Conservation (phyloP, 2,113 vertebrate genomes). For the Oophaga pumilio region DNA sequence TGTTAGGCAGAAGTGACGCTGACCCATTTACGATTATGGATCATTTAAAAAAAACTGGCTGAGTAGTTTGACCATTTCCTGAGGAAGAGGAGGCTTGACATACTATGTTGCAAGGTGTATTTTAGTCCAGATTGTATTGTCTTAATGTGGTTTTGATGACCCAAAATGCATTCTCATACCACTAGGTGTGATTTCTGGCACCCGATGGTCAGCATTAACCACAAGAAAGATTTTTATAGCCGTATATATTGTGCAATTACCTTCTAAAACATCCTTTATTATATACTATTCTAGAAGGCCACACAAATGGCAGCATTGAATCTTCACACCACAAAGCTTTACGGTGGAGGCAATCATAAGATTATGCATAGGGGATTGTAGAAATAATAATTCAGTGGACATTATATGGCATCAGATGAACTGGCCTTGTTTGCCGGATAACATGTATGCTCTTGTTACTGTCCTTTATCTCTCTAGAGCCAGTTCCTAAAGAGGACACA, state of each 20-base stretch:
- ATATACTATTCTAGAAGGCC: too few species aligned
- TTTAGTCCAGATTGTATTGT: background rate
- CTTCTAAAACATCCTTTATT: too few species aligned
- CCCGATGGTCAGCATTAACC: background rate
- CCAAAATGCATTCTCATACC: constrained; percentile 5
- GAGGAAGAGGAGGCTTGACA: background rate
- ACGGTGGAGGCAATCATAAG: too few species aligned
- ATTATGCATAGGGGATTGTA: too few species aligned
- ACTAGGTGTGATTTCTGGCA: background rate
- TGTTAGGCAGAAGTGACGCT: background rate
- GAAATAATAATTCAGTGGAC: too few species aligned
- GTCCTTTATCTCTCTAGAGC: too few species aligned
- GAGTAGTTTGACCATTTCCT: constrained; percentile 59
- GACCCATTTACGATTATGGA: constrained; percentile 59
- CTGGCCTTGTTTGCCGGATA: too few species aligned
- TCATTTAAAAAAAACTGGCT: constrained; percentile 40
- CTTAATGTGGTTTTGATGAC: constrained; percentile 30
- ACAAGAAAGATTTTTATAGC: background rate
- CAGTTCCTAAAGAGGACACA: too few species aligned
- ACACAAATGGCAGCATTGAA: too few species aligned
- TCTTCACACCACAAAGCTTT: too few species aligned
- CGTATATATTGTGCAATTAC: background rate
- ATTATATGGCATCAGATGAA: too few species aligned
- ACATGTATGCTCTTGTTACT: too few species aligned
- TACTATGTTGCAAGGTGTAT: background rate